phyloP scores from a whole-genome alignment of 2,797 vertebrate genomes.

The Lepilemur septentrionalis region DNA sequence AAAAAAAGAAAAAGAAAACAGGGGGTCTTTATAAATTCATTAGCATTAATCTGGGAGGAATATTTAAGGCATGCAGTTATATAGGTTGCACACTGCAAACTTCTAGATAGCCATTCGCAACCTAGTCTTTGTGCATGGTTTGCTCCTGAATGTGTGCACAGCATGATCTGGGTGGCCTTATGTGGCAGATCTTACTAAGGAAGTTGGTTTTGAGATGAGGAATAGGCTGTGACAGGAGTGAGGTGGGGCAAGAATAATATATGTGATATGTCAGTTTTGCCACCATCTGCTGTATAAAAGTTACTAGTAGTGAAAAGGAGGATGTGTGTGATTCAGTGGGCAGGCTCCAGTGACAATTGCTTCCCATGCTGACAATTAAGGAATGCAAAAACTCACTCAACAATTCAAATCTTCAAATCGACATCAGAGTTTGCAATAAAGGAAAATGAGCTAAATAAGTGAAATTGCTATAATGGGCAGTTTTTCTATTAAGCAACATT shows the following conservation, averaged over 20 bases:
- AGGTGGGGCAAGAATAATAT: accelerated
- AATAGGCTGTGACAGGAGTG: neutral
- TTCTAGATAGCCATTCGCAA: neutral
- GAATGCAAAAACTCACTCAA: neutral
- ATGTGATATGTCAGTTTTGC: neutral
- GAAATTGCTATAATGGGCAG: neutral
- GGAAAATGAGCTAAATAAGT: neutral
- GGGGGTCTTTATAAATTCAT: neutral
- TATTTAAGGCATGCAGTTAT: neutral
- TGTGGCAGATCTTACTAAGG: neutral
- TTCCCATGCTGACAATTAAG: neutral
- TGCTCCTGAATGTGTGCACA: neutral
- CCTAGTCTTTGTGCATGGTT: neutral
- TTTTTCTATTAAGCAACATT: neutral
- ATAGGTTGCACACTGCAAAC: neutral
- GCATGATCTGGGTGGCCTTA: neutral
- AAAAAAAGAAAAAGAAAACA: no score
- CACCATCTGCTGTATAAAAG: neutral
- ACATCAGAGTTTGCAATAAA: neutral
- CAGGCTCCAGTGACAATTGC: neutral
- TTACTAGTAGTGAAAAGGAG: neutral
- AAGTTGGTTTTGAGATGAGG: neutral
- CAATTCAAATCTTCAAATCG: neutral
- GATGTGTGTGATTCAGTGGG: neutral
- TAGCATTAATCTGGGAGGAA: neutral